phyloP scores from a whole-genome alignment of 2,888 invertebrate species.

The Linnaemya tessellans region DNA sequence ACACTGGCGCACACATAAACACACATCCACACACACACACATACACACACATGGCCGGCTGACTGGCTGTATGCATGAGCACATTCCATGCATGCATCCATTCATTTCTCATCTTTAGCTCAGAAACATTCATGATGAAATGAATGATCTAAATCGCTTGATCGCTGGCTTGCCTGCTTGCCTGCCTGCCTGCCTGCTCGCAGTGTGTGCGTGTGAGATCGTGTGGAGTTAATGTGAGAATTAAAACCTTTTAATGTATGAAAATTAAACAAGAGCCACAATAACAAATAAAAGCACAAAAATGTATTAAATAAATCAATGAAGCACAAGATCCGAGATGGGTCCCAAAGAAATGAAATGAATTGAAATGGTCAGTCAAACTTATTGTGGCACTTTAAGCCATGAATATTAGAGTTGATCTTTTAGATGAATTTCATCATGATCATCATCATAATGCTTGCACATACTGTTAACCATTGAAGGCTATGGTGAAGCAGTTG shows the following conservation, averaged over 20 bases:
- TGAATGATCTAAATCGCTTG: slow-evolving; percentile 61
- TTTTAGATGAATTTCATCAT: slow-evolving; percentile 50
- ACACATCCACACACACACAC: slow-evolving; percentile 14
- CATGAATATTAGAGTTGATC: slow-evolving; percentile 51
- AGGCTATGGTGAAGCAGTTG: slow-evolving; percentile 42
- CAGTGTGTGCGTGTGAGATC: slow-evolving; percentile 76
- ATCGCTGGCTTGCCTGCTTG: slow-evolving; percentile 8
- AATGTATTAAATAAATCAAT: slow-evolving; percentile 68
- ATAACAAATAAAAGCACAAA: slow-evolving; percentile 43
- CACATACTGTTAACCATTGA: background rate
- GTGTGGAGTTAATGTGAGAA: slow-evolving; percentile 82
- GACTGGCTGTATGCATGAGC: slow-evolving; percentile 19
- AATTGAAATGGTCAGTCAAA: slow-evolving; percentile 58
- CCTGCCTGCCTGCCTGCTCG: slow-evolving; percentile 5
- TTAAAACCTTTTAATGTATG: slow-evolving; percentile 81
- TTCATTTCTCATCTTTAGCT: slow-evolving; percentile 40
- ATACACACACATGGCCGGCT: background rate
- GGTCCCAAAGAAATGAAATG: slow-evolving; percentile 46
- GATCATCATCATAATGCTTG: slow-evolving; percentile 21
- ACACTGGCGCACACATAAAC: background rate
- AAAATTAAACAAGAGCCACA: slow-evolving; percentile 63
- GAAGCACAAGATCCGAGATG: slow-evolving; percentile 69
- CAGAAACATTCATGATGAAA: slow-evolving; percentile 44
- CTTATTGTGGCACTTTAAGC: slow-evolving; percentile 68
- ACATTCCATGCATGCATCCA: slow-evolving; percentile 51